Base-by-base conservation (phyloP, 2,113 vertebrate genomes). In the Myotis davidii region DNA sequence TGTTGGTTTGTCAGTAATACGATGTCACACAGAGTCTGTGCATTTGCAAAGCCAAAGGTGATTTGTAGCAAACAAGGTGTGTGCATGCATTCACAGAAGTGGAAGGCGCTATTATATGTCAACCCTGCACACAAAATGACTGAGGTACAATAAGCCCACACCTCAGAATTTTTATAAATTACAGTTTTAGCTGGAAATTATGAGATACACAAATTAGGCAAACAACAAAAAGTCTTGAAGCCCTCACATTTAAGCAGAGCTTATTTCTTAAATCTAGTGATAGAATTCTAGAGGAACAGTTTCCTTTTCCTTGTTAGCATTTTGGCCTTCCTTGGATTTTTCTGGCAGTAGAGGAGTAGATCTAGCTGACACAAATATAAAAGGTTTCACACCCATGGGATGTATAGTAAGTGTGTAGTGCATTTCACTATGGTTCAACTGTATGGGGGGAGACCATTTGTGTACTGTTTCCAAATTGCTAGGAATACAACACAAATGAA, bases 1-100 rank as follows among this genome's bases (percentile, higher is more conserved):
- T 78, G 39, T 37, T 91, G 72, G 92, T 90, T 96, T 92, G 81
- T 88, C 76, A 64, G 90, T 65, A 92, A 93, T 85, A 67, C 32
- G 72, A 50, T 54, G 32, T 97, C 82, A 90, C 12, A 94, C 18
- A 72, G 7, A 27, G 48, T 65, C 12, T 82, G 52, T 65, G 39
- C 21, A 59, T 90, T 77, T 94, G 88, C 90, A 90, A 95, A 96
- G 78, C 88, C 74, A 69, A 83, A 83, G 42, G 83, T 69, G 48
- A 92, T 48, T 9, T 77, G 23, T 34, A 45, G 86, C 70, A 83
- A 16, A 74, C n/a, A 56, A 85, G 27, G 13, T 54, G 42, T 61
- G 29, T 77, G 50, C 5, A 18, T 11, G 81, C 17, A 6, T 27
- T 94, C 11, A 16, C 27, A 74, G 27, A 37, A 56, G 10, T 12